Conservation (phyloP, 2,888 invertebrate species). For the Chelonus formosanus region DNA sequence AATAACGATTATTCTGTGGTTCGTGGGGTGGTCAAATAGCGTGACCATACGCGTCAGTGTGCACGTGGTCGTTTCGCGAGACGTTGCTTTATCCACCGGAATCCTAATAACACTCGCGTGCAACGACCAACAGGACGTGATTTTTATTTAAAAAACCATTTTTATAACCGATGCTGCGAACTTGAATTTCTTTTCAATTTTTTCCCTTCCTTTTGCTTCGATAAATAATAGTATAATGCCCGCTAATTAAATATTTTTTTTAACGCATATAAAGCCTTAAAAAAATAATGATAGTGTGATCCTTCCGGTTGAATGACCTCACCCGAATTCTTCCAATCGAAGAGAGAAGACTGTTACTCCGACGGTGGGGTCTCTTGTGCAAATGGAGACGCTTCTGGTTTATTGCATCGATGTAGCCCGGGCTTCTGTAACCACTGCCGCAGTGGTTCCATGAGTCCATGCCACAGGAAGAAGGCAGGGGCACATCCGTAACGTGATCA, state of each 20-base stretch:
- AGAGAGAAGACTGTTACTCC: constrained; percentile 21
- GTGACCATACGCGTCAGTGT: constrained; percentile 56
- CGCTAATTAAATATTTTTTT: background rate
- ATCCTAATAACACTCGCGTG: constrained; percentile 31
- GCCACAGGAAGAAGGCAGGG: constrained; percentile 65
- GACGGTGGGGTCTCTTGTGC: constrained; percentile 24
- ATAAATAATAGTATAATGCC: background rate
- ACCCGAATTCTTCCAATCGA: constrained; percentile 37
- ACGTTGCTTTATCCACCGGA: constrained; percentile 22
- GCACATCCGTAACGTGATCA: constrained; percentile 66
- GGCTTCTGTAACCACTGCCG: constrained; percentile 18
- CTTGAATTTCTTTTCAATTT: no score
- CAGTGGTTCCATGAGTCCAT: constrained; percentile 27
- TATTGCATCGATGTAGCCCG: constrained; percentile 13
- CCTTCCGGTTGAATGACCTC: constrained; percentile 43
- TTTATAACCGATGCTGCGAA: no score
- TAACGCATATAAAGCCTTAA: background rate
- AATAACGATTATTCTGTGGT: constrained; percentile 64
- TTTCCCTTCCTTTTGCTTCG: no score
- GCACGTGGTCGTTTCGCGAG: constrained; percentile 34
- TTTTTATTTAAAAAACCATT: no score
- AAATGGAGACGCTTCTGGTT: background rate
- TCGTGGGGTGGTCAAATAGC: constrained; percentile 63
- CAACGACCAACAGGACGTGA: background rate
- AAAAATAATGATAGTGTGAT: background rate